Evolutionary conservation across 2,888 invertebrate genomes (phyloP).

Genomic region (Nomada hirtipes): DNA sequence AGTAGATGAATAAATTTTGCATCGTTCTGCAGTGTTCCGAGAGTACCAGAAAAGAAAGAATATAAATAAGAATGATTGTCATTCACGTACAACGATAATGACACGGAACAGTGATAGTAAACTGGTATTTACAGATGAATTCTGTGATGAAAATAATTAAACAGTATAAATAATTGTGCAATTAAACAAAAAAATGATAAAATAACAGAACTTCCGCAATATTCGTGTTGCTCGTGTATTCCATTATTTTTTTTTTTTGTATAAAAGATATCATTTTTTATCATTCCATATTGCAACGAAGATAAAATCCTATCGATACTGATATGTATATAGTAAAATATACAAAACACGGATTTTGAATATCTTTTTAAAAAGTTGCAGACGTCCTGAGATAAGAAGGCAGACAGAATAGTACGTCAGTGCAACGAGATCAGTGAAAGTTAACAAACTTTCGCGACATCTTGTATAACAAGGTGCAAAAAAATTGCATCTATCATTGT

Average conservation of each 20-base stretch:
- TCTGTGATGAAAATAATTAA: not conserved
- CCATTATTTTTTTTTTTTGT: not conserved
- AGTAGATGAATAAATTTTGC: conserved; percentile 7
- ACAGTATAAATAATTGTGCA: not conserved
- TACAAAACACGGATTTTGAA: not conserved
- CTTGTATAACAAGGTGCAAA: conserved; percentile 13
- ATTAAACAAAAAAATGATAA: not conserved
- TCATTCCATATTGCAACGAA: not conserved
- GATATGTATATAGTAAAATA: not conserved
- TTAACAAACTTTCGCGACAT: conserved; percentile 9
- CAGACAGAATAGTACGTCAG: conserved; percentile 36
- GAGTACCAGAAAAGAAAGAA: conserved; percentile 10
- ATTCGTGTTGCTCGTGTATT: not conserved
- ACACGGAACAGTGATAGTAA: conserved; percentile 30
- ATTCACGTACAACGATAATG: conserved; percentile 31
- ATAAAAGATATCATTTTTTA: conserved; percentile 1
- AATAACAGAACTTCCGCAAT: not conserved
- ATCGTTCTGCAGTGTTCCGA: not conserved
- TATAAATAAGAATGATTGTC: conserved; percentile 54
- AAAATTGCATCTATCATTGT: conserved; percentile 20
- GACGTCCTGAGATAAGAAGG: conserved; percentile 59
- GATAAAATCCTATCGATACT: conserved; percentile 5
- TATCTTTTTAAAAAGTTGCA: not conserved
- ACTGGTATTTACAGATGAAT: conserved; percentile 64
- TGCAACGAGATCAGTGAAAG: conserved; percentile 44